Evolutionary conservation across 1,140 invertebrate species (phyloP).

Genomic region (Lordiphosa clarofinis): DNA sequence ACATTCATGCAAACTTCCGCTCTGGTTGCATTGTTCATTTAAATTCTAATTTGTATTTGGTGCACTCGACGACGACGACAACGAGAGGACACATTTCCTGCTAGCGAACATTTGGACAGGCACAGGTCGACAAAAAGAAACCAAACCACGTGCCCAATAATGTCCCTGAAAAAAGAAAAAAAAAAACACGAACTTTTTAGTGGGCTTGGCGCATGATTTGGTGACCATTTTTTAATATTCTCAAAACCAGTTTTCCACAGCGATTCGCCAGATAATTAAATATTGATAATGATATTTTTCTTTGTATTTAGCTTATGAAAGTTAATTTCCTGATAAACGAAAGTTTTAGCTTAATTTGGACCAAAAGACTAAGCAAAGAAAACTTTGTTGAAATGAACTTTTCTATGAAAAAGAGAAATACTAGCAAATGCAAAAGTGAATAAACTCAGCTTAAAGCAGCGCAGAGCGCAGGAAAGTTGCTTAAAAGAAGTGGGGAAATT

Average conservation of each 20-base stretch:
- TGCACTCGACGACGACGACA: slow-evolving; percentile 61
- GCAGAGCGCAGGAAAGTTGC: too few species aligned
- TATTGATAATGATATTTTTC: background rate
- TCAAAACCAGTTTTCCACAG: background rate
- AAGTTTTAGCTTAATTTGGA: slow-evolving; percentile 11
- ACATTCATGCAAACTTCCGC: slow-evolving; percentile 56
- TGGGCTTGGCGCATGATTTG: too few species aligned
- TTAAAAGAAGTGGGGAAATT: too few species aligned
- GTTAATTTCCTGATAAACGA: slow-evolving; percentile 26
- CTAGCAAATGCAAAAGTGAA: too few species aligned
- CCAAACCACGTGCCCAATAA: slow-evolving; percentile 50
- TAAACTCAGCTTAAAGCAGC: too few species aligned
- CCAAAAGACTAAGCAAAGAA: slow-evolving; percentile 13
- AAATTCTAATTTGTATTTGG: slow-evolving; percentile 77
- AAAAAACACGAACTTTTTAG: slow-evolving; percentile 11
- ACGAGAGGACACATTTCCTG: slow-evolving; percentile 55
- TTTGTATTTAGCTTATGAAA: too few species aligned
- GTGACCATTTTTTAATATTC: slow-evolving; percentile 19
- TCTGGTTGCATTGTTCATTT: slow-evolving; percentile 74
- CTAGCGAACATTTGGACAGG: slow-evolving; percentile 48
- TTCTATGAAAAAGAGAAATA: too few species aligned
- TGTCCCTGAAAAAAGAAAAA: slow-evolving; percentile 63
- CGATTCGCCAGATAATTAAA: background rate
- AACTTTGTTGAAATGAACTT: slow-evolving; percentile 1
- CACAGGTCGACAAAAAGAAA: slow-evolving; percentile 31